Base-by-base conservation (phyloP, 2,797 vertebrate species). In the Hylomyscus alleni region DNA sequence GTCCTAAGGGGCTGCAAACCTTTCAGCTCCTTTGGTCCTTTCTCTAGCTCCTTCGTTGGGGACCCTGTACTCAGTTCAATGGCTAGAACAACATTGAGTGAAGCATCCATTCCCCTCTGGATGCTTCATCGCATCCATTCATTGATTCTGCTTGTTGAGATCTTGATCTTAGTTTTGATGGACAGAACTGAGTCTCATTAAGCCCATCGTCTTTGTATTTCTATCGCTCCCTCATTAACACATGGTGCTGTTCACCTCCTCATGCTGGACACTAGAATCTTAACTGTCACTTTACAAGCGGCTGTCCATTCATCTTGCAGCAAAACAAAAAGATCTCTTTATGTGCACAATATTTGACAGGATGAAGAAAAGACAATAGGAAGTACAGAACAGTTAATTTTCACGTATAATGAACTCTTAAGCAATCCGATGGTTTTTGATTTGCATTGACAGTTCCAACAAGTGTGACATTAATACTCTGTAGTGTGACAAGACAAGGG, bases 321-420 rank as follows among this genome's bases (percentile, higher is more conserved):
- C 24, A 87, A 95, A 92, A 93, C 11, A 22, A 37, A 3, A 15
- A 94, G 3, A 5, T 0, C 26, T 83, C 82, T 87, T 94, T 76
- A 89, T 72, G 29, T 93, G 82, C 3, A 15, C 2, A 85, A 31
- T 85, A 52, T 67, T 40, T 65, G 11, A 62, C 34, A 93, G 31
- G 34, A 87, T 56, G 77, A 85, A 92, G 75, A 22, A 92, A 82
- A 73, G 22, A 77, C 56, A 75, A n/a, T 67, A 87, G 78, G 15
- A 90, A 62, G 19, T 89, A 54, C 11, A n/a, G 75, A 89, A 77
- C 73, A 89, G 72, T 89, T 62, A n/a, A 50, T 89, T 76, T 60
- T 47, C 31, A 89, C 40, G 50, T 80, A 24, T 54, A 94, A 75
- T 81, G 29, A 91, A 34, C 40, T 81, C 44, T 65, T 54, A 84